Percentiles rank a stretch among this genome's conserved stretches.
These are phyloP conservation scores for Tachina lurida DNA, from an alignment of 2,888 invertebrate genomes.

Conservation along the genomic window DNA sequence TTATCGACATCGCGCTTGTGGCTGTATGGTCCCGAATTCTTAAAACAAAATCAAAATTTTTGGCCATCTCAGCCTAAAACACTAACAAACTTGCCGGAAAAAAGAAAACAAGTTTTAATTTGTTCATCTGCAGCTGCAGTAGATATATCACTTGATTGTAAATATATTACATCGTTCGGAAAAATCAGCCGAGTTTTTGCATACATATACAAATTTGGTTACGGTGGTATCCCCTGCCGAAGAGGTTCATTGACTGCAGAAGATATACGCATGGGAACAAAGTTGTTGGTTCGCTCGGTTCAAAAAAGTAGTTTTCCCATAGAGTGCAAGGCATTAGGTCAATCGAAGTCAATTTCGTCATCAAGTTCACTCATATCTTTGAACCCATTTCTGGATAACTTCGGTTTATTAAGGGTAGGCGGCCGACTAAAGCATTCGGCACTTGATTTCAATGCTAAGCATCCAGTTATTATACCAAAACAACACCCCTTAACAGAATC, in stretches of 20 bases:
- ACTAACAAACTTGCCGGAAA: slow-evolving; percentile 33
- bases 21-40: slow-evolving; percentile 40
- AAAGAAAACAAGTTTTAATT: slow-evolving; percentile 30
- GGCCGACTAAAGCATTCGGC: neutral
- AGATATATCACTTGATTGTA: slow-evolving; percentile 42
- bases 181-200: slow-evolving; percentile 10
- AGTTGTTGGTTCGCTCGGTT: slow-evolving; percentile 21
- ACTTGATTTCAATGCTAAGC: slow-evolving; percentile 4
- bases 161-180: slow-evolving; percentile 39
- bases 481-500: slow-evolving; percentile 22
- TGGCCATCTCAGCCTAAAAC: slow-evolving; percentile 35
- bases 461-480: slow-evolving; percentile 30
- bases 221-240: neutral
- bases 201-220: slow-evolving; percentile 7
- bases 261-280: neutral
- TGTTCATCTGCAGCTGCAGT: neutral
- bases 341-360: neutral
- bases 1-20: slow-evolving; percentile 31
- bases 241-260: slow-evolving; percentile 6
- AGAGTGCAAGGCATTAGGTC: neutral
- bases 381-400: neutral
- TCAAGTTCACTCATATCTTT: slow-evolving; percentile 12
- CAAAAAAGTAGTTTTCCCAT: slow-evolving; percentile 9
- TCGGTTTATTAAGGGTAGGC: slow-evolving; percentile 36
- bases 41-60: neutral